Conservation (phyloP, 2,797 vertebrate genomes). For the Gouania willdenowi region DNA sequence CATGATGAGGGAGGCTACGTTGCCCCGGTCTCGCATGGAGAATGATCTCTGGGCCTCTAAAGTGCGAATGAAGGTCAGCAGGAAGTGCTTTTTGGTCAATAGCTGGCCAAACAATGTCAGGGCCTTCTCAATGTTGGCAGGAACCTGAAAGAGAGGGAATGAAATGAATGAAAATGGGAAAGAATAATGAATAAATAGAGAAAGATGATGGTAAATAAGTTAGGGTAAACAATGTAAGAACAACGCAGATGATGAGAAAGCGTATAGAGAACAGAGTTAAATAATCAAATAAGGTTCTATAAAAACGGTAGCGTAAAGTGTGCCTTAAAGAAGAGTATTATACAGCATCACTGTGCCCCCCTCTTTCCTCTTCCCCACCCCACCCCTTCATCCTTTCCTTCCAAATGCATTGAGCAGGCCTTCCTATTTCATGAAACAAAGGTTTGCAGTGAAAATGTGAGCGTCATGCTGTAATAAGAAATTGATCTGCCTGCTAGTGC, state of each 20-base stretch:
- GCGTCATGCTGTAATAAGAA: slow-evolving; percentile 74
- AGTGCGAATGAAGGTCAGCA: slow-evolving; percentile 95
- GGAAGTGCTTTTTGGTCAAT: slow-evolving; percentile 96
- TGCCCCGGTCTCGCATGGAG: slow-evolving; percentile 95
- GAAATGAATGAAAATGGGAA: background rate
- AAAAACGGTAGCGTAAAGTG: slow-evolving; percentile 3
- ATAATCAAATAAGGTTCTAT: no score
- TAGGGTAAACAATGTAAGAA: background rate
- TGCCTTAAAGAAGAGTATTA: background rate
- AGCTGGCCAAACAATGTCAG: slow-evolving; percentile 94
- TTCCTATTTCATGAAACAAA: slow-evolving; percentile 18
- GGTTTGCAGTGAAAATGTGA: slow-evolving; percentile 59
- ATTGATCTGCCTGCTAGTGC: slow-evolving; percentile 69
- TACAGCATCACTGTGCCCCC: background rate
- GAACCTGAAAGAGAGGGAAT: slow-evolving; percentile 74
- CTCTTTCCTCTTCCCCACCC: background rate
- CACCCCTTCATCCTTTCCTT: background rate
- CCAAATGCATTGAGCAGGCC: slow-evolving; percentile 9
- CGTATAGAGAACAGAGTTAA: no score
- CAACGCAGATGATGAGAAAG: background rate
- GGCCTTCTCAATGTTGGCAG: slow-evolving; percentile 94
- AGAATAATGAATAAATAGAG: background rate
- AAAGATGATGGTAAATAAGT: background rate
- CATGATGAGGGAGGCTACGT: slow-evolving; percentile 98
- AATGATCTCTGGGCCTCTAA: slow-evolving; percentile 95